Conservation (phyloP, 1,140 invertebrate species). For the Scaptodrosophila lebanonensis region DNA sequence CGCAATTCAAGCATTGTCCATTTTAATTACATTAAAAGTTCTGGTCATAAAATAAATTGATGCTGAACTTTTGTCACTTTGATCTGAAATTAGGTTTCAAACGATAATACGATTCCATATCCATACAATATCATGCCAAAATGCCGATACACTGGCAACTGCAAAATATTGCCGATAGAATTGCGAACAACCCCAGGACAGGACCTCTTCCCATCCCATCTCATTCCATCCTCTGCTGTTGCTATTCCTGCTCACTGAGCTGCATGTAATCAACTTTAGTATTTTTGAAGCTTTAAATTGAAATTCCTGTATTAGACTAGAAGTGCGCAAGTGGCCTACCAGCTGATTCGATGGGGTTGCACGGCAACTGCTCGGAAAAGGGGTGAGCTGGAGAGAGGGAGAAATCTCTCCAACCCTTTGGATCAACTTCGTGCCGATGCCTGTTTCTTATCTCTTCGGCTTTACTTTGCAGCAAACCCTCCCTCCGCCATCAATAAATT, state of each 20-base stretch:
- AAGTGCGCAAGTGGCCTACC: conserved; percentile 45
- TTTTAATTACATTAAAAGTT: conserved; percentile 71
- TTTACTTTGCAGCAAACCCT: too few relatives aligned
- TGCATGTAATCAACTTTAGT: conserved; percentile 66
- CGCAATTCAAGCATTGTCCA: conserved; percentile 61
- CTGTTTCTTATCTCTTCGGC: conserved; percentile 38
- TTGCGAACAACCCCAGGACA: conserved; percentile 33
- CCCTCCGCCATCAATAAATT: too few relatives aligned
- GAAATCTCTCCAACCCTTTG: conserved; percentile 3
- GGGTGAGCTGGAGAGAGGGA: neutral
- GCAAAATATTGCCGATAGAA: conserved; percentile 39
- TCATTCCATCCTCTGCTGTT: neutral
- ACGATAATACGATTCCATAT: conserved; percentile 60
- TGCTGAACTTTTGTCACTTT: conserved; percentile 68
- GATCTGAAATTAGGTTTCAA: conserved; percentile 60
- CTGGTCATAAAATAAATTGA: conserved; percentile 66
- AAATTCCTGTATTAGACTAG: conserved; percentile 67
- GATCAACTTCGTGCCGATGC: too few relatives aligned
- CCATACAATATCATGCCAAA: too few relatives aligned
- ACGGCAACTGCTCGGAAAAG: conserved; percentile 12
- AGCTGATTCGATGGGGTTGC: conserved; percentile 8
- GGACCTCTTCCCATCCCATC: neutral
- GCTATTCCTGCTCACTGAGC: conserved; percentile 36
- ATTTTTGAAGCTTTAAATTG: conserved; percentile 68
- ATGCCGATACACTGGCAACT: too few relatives aligned